Evolutionary conservation across 2,113 vertebrate genomes (phyloP), one percentile per base, ranked within the genome.

Genomic region (Sialia sialis): DNA sequence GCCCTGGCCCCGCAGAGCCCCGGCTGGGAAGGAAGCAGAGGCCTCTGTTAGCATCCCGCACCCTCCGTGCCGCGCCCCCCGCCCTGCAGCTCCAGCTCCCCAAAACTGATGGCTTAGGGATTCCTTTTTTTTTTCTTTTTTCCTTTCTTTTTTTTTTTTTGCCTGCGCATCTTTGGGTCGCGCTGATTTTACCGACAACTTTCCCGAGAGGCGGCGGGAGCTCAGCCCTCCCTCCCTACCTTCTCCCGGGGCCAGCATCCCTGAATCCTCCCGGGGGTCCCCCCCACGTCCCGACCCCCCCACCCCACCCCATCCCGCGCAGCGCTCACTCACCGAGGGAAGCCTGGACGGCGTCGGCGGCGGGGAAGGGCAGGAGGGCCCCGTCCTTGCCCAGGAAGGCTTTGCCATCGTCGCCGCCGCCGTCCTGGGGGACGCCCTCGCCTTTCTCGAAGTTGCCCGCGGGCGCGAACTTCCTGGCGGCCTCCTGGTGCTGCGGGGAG

Each of bases 351-450:
- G 98, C 78, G 58, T 99, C 99, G 60, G 99, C 82, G 60, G 98
- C 98, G 38, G 98, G 97, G 97, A 99, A 99, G 67, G 98, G 96
- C 76, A 99, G 97, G 79, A 97, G 92, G 13, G 98, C 92, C 60
- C 98, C 96, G 62, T 99, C 99, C 80, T 99, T 99, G 89, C 97
- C 95, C 94, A 98, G 91, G 93, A 98, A 99, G 63, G 96, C 94
- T 96, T 99, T 99, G n/a, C 98, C 98, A 16, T 99, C 98, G 49
- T 99, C 99, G 11, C 97, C 98, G 58, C 99, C 99, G 16, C 97
- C 93, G 44, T 99, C 98, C 60, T 98, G 94, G 63, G 98, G 98
- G 54, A 98, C 95, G 68, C 98, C 98, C 77, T 98, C 98, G 20
- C 97, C 87, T 95, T 99, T 99, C 41, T 99, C 98, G 96, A 99